Evolutionary conservation across 2,113 vertebrate genomes (phyloP).

Genomic region (Motacilla alba): DNA sequence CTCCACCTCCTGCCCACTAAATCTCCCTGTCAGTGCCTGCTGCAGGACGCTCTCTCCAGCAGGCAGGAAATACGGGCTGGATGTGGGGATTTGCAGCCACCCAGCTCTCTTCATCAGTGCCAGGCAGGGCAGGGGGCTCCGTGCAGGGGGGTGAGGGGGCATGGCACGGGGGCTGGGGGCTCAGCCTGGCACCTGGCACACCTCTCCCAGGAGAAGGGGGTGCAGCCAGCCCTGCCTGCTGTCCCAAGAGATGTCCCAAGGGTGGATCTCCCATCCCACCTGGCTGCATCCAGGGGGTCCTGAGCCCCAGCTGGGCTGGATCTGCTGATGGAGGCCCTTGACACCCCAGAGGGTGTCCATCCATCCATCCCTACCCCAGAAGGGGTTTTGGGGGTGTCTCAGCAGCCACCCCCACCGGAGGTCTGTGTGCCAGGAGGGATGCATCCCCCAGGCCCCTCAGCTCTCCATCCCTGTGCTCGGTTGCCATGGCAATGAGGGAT

Average conservation of each 20-base stretch:
- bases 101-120: accelerated
- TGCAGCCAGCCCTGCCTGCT: background rate
- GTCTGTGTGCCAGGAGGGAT: background rate
- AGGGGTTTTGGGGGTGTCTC: background rate
- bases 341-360: background rate
- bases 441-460: background rate
- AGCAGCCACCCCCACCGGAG: accelerated
- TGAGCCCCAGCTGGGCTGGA: accelerated
- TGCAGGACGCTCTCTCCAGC: background rate
- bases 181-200: background rate
- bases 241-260: background rate
- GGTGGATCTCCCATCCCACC: background rate
- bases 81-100: background rate
- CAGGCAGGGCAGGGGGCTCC: background rate
- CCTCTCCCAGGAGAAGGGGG: background rate
- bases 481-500: constrained; percentile 46
- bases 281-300: accelerated
- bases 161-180: background rate
- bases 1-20: background rate
- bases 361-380: background rate
- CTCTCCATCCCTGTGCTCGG: background rate
- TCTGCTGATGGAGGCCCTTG: accelerated
- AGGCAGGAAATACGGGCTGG: background rate
- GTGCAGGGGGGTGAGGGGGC: too few species aligned
- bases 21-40: background rate